A percentile compares a stretch with the other conserved stretches of the same genome.
Evolutionary conservation across 53 echinoderm and acorn worm genomes (phyloP).

Genomic region (Echinarachnius parma): DNA sequence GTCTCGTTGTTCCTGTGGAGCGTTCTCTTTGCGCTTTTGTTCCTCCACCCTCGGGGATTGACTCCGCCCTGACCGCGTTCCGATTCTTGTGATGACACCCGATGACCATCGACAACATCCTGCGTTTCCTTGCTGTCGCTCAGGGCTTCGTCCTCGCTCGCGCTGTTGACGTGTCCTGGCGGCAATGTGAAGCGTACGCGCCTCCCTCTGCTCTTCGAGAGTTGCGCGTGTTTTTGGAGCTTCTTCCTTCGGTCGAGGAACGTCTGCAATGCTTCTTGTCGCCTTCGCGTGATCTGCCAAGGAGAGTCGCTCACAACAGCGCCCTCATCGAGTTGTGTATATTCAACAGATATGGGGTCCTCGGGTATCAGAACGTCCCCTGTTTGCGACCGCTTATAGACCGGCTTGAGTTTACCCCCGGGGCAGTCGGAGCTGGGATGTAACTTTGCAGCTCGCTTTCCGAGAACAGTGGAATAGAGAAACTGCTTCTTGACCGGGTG

Average conservation of each 20-base stretch:
- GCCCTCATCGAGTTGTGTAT: slow-evolving; percentile 1
- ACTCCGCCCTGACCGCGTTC: neutral
- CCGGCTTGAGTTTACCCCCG: slow-evolving; percentile 85
- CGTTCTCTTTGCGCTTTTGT: neutral
- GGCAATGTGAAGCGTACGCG: slow-evolving; percentile 40
- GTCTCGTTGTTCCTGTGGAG: no score
- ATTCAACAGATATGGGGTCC: slow-evolving; percentile 15
- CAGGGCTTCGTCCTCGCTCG: neutral
- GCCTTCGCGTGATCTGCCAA: slow-evolving; percentile 20
- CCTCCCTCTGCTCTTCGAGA: neutral
- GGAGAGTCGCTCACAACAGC: neutral
- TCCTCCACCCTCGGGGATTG: neutral
- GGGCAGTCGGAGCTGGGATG: slow-evolving; percentile 63
- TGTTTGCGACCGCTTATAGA: slow-evolving; percentile 30
- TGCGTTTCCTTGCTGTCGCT: neutral
- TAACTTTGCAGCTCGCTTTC: slow-evolving; percentile 63
- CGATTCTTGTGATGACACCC: no score
- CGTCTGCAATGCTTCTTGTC: slow-evolving; percentile 28
- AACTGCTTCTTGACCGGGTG: slow-evolving; percentile 80
- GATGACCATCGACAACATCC: neutral
- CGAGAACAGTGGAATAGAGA: slow-evolving; percentile 70
- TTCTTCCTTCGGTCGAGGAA: slow-evolving; percentile 30
- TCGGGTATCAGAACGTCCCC: slow-evolving; percentile 17
- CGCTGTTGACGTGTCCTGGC: slow-evolving; percentile 20
- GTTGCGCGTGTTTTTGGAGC: slow-evolving; percentile 10